A percentile compares a stretch with the other conserved stretches of the same genome.
phyloP scores from a whole-genome alignment of 2,113 vertebrate genomes.

The Dicrurus megarhynchus region DNA sequence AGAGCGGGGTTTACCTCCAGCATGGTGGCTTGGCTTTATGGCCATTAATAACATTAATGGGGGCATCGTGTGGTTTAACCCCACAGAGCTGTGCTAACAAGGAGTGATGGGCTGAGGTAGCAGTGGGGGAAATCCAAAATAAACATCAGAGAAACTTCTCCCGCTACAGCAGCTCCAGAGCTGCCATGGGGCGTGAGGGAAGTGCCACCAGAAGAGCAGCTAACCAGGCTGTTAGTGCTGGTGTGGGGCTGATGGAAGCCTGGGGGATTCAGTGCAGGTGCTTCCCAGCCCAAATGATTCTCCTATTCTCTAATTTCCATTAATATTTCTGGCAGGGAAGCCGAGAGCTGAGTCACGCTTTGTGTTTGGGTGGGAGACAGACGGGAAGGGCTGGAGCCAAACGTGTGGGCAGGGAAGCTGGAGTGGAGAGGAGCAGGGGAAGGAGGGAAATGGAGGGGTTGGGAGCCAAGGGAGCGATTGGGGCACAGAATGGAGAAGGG shows the following conservation, averaged over 20 bases:
- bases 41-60: neutral
- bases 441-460: neutral
- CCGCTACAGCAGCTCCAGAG: neutral
- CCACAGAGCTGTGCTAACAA: neutral
- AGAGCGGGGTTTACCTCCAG: neutral
- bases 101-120: slow-evolving; percentile 10
- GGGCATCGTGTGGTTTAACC: neutral
- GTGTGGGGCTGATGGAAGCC: neutral
- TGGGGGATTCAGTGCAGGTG: neutral
- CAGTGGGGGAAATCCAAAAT: neutral
- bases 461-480: neutral
- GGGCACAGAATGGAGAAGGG: neutral
- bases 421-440: slow-evolving; percentile 14
- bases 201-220: neutral
- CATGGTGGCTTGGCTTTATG: neutral
- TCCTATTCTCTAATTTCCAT: slow-evolving; percentile 51
- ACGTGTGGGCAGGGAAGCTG: slow-evolving; percentile 14
- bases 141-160: neutral
- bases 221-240: neutral
- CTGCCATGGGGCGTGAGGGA: neutral
- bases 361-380: slow-evolving; percentile 65
- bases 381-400: slow-evolving; percentile 60
- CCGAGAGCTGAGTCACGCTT: slow-evolving; percentile 38
- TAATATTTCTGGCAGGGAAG: slow-evolving; percentile 59
- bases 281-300: slow-evolving; percentile 20